phyloP scores from a whole-genome alignment of 2,797 vertebrate genomes.

The Malurus splendens region DNA sequence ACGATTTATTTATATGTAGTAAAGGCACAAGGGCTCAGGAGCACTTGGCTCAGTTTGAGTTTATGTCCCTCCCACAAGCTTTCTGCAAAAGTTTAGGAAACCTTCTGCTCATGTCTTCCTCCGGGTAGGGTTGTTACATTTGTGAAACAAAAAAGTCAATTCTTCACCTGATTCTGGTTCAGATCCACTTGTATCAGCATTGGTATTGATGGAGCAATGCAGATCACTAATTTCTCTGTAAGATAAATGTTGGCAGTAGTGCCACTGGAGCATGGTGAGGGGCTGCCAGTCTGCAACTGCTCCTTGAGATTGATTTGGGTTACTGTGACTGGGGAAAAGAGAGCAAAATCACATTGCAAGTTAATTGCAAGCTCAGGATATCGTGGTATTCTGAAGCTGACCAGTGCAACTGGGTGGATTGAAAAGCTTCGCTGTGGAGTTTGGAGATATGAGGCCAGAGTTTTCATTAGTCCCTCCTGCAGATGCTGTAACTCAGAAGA shows the following conservation, averaged over 20 bases:
- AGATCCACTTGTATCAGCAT: neutral
- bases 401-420: neutral
- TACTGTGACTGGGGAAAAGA: neutral
- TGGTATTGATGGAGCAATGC: neutral
- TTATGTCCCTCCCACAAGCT: neutral
- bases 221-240: neutral
- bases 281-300: neutral
- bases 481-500: neutral
- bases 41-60: neutral
- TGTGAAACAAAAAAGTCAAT: neutral
- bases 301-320: neutral
- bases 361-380: neutral
- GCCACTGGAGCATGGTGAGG: neutral
- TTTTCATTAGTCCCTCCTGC: neutral
- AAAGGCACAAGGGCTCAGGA: neutral
- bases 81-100: neutral
- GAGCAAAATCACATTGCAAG: neutral
- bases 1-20: neutral
- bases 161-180: conserved; percentile 5
- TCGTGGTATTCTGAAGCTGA: neutral
- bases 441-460: neutral
- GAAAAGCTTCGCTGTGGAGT: neutral
- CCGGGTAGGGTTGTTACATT: neutral
- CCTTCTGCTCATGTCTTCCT: neutral
- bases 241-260: neutral